Percentiles rank a stretch among this genome's conserved stretches.
These are phyloP conservation scores for Brachystomella parvula DNA, from an alignment of 1,140 invertebrate species.

Conservation along the genomic window DNA sequence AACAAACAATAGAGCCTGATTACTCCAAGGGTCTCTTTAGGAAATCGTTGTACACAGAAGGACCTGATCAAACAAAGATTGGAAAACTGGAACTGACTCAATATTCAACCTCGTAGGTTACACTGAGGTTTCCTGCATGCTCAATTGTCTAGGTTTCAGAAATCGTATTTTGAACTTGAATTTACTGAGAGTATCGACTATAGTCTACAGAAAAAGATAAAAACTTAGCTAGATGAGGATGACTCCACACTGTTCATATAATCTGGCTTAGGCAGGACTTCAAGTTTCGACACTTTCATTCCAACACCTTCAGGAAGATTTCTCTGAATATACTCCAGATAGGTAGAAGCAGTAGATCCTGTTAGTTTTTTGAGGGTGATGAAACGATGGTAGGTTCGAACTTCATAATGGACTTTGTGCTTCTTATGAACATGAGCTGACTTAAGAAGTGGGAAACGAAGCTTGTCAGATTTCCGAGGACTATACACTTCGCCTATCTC, in stretches of 20 bases:
- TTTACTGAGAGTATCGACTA: too few relatives aligned
- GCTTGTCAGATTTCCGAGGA: slow-evolving; percentile 60
- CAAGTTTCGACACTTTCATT: slow-evolving; percentile 82
- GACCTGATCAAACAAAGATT: too few relatives aligned
- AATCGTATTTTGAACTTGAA: too few relatives aligned
- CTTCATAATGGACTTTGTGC: slow-evolving; percentile 91
- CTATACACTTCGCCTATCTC: slow-evolving; percentile 64
- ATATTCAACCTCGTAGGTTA: too few relatives aligned
- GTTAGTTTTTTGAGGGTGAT: slow-evolving; percentile 77
- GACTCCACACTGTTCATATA: slow-evolving; percentile 10
- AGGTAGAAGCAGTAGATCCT: slow-evolving; percentile 89
- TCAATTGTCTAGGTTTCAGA: too few relatives aligned
- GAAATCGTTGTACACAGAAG: too few relatives aligned
- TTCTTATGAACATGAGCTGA: slow-evolving; percentile 89
- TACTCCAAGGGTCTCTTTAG: too few relatives aligned
- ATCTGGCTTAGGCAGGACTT: slow-evolving; percentile 29
- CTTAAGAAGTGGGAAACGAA: slow-evolving; percentile 71
- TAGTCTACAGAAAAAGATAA: background rate
- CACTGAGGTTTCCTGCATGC: too few relatives aligned
- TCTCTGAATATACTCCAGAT: slow-evolving; percentile 90
- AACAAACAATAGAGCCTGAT: too few relatives aligned
- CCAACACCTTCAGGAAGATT: slow-evolving; percentile 96
- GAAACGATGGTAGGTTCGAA: slow-evolving; percentile 81
- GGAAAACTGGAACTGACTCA: too few relatives aligned
- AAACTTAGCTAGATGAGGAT: background rate